phyloP scores from a whole-genome alignment of 2,113 vertebrate species.

The Sturnira hondurensis region DNA sequence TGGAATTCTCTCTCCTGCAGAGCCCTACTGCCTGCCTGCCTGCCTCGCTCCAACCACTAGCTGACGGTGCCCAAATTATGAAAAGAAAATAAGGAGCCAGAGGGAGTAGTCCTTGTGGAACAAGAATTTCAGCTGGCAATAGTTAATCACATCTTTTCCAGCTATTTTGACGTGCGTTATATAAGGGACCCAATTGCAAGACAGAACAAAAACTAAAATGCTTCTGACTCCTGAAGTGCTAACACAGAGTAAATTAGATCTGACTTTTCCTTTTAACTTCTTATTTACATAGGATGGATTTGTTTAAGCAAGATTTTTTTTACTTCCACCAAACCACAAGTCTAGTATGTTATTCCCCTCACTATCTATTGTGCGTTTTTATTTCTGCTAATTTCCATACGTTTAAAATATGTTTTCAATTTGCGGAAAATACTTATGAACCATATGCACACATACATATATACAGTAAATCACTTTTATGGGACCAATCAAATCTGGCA shows the following conservation, averaged over 20 bases:
- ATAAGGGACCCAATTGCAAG: conserved; percentile 48
- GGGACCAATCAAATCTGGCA: conserved; percentile 26
- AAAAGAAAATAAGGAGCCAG: conserved; percentile 44
- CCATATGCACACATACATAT: not conserved
- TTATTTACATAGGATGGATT: conserved; percentile 43
- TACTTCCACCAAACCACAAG: conserved; percentile 33
- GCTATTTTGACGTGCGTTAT: conserved; percentile 56
- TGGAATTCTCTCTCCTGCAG: not conserved
- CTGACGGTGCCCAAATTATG: not conserved
- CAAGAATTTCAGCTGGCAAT: conserved; percentile 51
- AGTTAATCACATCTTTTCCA: conserved; percentile 50
- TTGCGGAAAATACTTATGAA: conserved; percentile 52
- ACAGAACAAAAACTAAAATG: conserved; percentile 64
- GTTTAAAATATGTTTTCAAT: conserved; percentile 58
- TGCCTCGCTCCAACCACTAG: not conserved
- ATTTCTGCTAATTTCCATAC: conserved; percentile 48
- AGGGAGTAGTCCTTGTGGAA: conserved; percentile 36
- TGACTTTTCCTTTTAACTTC: conserved; percentile 53
- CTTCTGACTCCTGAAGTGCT: conserved; percentile 35
- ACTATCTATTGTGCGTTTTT: conserved; percentile 37
- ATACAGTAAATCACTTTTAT: conserved; percentile 50
- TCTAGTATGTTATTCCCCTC: conserved; percentile 32
- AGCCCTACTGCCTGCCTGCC: not conserved
- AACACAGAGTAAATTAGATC: conserved; percentile 28
- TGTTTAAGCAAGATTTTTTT: conserved; percentile 49